These are phyloP conservation scores for Corythaeola cristata DNA, from an alignment of 2,113 vertebrate species.

Conservation along the genomic window DNA sequence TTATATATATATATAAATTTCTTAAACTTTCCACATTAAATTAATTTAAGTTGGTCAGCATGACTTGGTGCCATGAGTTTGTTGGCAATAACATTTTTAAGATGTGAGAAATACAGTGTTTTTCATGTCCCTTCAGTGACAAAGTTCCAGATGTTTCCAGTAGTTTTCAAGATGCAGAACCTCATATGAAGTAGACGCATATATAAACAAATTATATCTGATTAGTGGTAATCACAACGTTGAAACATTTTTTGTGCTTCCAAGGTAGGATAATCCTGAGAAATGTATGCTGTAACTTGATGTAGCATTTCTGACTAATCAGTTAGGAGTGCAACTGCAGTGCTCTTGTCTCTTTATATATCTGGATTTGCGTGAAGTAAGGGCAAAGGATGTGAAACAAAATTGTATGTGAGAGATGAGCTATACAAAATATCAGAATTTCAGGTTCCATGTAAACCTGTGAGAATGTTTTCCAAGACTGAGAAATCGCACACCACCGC, in stretches of 20 bases:
- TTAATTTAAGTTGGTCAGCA: neutral
- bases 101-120: neutral
- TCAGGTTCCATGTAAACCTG: neutral
- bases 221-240: neutral
- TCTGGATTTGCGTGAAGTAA: slow-evolving; percentile 7
- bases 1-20: neutral
- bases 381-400: neutral
- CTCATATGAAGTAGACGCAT: neutral
- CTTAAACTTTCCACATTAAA: neutral
- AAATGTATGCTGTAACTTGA: neutral
- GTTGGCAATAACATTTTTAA: neutral
- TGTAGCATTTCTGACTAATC: neutral
- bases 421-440: neutral
- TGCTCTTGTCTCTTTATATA: neutral
- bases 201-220: neutral
- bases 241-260: slow-evolving; percentile 14
- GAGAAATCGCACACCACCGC: fast-evolving
- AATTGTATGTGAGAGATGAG: neutral
- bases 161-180: neutral
- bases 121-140: neutral
- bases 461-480: neutral
- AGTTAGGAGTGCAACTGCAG: neutral
- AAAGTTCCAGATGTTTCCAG: neutral
- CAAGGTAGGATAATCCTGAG: neutral
- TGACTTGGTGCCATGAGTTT: neutral